A percentile compares a stretch with the other conserved stretches of the same genome.
These are phyloP conservation scores for Diglossa brunneiventris DNA, from an alignment of 2,113 vertebrate genomes.

Conservation along the genomic window DNA sequence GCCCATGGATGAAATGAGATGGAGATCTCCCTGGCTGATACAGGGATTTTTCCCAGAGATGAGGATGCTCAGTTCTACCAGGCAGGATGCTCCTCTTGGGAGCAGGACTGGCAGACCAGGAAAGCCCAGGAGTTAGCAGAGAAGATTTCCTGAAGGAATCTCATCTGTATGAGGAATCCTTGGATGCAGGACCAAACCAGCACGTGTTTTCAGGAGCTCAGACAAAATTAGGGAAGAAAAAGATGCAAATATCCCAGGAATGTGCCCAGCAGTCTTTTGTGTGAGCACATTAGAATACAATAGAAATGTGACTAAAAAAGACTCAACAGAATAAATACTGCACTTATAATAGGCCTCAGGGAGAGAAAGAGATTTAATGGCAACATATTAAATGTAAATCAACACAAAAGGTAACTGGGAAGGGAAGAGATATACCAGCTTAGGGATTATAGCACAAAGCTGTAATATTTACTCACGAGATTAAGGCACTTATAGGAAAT, in stretches of 20 bases:
- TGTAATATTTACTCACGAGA: slow-evolving; percentile 70
- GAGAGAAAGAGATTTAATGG: slow-evolving; percentile 64
- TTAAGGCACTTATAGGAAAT: slow-evolving; percentile 72
- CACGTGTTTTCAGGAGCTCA: background rate
- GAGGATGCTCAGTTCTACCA: background rate
- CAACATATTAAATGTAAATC: slow-evolving; percentile 72
- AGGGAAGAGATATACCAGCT: slow-evolving; percentile 62
- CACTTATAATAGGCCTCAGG: slow-evolving; percentile 58
- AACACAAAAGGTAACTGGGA: slow-evolving; percentile 70
- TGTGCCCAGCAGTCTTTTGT: slow-evolving; percentile 35
- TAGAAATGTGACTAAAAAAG: slow-evolving; percentile 56
- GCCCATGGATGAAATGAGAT: background rate
- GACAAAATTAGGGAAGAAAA: slow-evolving; percentile 34
- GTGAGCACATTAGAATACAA: slow-evolving; percentile 56
- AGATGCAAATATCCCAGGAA: slow-evolving; percentile 42
- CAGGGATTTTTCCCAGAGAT: background rate
- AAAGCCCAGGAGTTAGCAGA: background rate
- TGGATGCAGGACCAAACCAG: background rate
- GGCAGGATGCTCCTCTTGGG: background rate
- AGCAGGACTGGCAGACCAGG: background rate
- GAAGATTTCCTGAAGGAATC: background rate
- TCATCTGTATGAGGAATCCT: background rate
- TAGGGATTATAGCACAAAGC: slow-evolving; percentile 70
- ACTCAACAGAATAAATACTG: slow-evolving; percentile 66
- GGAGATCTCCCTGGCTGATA: background rate